Percentiles rank a stretch among this genome's conserved stretches.
These are phyloP conservation scores for Pleuronectes platessa DNA, from an alignment of 2,113 vertebrate genomes.

Conservation along the genomic window DNA sequence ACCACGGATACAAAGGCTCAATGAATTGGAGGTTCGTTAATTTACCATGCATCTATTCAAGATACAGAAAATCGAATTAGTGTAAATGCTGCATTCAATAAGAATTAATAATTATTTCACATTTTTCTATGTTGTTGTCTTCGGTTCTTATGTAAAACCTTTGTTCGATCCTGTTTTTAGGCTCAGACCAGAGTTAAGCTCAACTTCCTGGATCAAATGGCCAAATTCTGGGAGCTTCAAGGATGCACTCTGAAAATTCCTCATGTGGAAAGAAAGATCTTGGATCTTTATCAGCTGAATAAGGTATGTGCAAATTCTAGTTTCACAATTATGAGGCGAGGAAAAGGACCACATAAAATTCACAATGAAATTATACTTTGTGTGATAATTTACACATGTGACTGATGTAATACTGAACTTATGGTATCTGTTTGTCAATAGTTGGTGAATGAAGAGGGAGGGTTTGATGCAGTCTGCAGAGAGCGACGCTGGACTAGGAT, in stretches of 20 bases:
- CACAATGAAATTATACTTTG: not conserved
- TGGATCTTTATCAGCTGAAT: constrained; percentile 96
- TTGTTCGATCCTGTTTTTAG: constrained; percentile 71
- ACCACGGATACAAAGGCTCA: constrained; percentile 96
- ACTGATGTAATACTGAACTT: not conserved
- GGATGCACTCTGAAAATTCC: constrained; percentile 98
- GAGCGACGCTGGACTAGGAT: constrained; percentile 98
- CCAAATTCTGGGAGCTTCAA: constrained; percentile 98
- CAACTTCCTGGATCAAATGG: constrained; percentile 98
- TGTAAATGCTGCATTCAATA: not conserved
- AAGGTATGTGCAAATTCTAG: constrained; percentile 80
- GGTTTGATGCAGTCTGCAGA: constrained; percentile 94
- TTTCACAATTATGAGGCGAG: not conserved
- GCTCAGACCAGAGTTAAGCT: constrained; percentile 97
- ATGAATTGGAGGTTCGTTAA: constrained; percentile 93
- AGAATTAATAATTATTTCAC: not conserved
- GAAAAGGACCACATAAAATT: too few species aligned
- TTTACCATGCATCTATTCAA: not conserved
- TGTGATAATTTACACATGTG: not conserved
- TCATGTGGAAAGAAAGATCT: constrained; percentile 95
- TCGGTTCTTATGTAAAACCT: not conserved
- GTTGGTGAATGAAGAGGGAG: constrained; percentile 96
- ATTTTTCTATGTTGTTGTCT: not conserved
- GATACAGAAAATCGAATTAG: not conserved
- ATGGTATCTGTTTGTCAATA: constrained; percentile 66